Evolutionary conservation across 2,888 invertebrate species (phyloP).

Genomic region (Spodoptera littoralis): DNA sequence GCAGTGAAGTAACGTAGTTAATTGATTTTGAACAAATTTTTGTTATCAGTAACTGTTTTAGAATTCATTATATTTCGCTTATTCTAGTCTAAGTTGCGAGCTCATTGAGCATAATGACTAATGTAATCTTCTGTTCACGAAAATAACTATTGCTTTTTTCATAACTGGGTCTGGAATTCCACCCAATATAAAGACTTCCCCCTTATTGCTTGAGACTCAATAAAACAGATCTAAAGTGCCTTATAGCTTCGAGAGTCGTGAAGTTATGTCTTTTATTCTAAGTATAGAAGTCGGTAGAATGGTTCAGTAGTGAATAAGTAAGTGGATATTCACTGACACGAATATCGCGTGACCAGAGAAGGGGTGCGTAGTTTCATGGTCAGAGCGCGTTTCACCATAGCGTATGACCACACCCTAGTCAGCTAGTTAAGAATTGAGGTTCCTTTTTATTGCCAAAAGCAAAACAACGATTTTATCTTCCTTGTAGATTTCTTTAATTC

Average conservation of each 20-base stretch:
- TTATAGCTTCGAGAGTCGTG: no score
- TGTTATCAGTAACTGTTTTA: conserved; percentile 35
- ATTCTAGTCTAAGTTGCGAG: no score
- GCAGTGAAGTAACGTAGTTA: conserved; percentile 6
- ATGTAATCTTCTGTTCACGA: no score
- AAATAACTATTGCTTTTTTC: no score
- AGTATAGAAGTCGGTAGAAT: neutral
- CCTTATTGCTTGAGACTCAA: no score
- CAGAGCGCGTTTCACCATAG: conserved; percentile 46
- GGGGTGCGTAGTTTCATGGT: conserved; percentile 66
- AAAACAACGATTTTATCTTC: conserved; percentile 34
- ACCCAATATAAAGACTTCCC: no score
- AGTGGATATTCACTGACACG: conserved; percentile 49
- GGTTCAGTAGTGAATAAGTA: conserved; percentile 44
- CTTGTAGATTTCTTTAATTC: conserved; percentile 30
- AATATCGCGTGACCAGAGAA: conserved; percentile 58
- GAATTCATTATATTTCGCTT: no score
- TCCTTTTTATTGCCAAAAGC: conserved; percentile 40
- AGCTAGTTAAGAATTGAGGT: conserved; percentile 31
- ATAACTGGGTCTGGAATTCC: no score
- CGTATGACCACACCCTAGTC: conserved; percentile 53
- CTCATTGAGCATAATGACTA: no score
- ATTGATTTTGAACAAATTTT: conserved; percentile 46
- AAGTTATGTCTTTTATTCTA: no score
- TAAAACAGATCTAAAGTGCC: no score